A percentile compares a stretch with the other conserved stretches of the same genome.
Evolutionary conservation across 2,113 vertebrate species (phyloP).

Genomic region (Dissostichus mawsoni): DNA sequence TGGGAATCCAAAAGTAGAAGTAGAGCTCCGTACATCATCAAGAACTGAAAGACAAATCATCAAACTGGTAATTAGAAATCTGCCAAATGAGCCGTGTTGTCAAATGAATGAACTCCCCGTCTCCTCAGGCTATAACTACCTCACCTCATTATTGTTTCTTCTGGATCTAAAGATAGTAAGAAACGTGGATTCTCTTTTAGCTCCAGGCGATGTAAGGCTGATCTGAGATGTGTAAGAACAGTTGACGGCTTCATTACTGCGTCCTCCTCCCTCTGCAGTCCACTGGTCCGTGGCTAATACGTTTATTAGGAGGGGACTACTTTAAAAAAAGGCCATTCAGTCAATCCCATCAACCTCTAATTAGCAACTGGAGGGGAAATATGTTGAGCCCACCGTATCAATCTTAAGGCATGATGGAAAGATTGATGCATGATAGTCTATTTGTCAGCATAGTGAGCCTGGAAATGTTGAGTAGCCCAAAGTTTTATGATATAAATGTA

Average conservation of each 20-base stretch:
- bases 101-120: slow-evolving; percentile 9
- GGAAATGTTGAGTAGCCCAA: no score
- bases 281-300: slow-evolving; percentile 62
- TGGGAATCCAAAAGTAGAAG: slow-evolving; percentile 1
- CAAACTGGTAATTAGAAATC: slow-evolving; percentile 7
- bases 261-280: slow-evolving; percentile 33
- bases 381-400: slow-evolving; percentile 1
- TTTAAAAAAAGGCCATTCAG: slow-evolving; percentile 53
- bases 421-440: background rate
- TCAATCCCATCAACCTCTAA: slow-evolving; percentile 59
- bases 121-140: slow-evolving; percentile 44
- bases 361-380: slow-evolving; percentile 45
- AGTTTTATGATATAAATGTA: no score
- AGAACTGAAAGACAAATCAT: slow-evolving; percentile 11
- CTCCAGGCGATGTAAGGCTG: slow-evolving; percentile 26
- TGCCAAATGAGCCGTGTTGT: slow-evolving; percentile 41
- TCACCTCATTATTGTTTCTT: slow-evolving; percentile 22
- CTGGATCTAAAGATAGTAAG: slow-evolving; percentile 38
- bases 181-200: slow-evolving; percentile 8
- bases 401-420: slow-evolving; percentile 25
- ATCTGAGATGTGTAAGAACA: slow-evolving; percentile 38
- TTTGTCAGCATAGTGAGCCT: no score
- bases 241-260: slow-evolving; percentile 47
- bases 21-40: background rate
- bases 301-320: slow-evolving; percentile 50